Evolutionary conservation across 2,888 invertebrate genomes (phyloP), one percentile per base, ranked within the genome.

Genomic region (Drosophila limbata): DNA sequence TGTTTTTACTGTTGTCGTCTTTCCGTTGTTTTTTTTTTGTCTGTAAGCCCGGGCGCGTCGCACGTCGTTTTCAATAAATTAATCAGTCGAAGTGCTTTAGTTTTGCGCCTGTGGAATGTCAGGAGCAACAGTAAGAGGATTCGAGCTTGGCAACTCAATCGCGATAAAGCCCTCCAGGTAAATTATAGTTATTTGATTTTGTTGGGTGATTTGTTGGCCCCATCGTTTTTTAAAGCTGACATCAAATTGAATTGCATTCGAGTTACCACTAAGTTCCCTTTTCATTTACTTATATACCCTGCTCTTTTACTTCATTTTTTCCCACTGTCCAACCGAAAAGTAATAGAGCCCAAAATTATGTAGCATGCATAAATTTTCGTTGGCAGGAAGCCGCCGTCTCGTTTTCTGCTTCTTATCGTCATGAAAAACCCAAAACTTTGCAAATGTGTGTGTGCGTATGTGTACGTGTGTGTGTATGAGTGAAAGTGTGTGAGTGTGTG

Each of bases 161-260:
- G 84, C 82, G 89, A 84, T 84, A 84, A 84, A 72, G 81, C 84
- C 70, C 72, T 52, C 48, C 76, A 84, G 89, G 85, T 84, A 89
- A 84, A 89, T 89, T 89, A 84, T 84, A 84, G 84, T 84, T 89
- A 89, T 84, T 84, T 84, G 84, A 84, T 84, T 84, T 87, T 84
- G 72, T 86, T 88, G 75, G 84, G 89, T 88, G 83, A 84, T 84
- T 84, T 84, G 83, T 84, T 88, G 80, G 82, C 69, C 50, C 57
- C 63, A 71, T 45, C 69, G 63, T 72, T 77, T 80, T 83, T 85
- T 82, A 85, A 80, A 85, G 86, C 77, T 68, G 82, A 87, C 88
- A 87, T 88, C 88, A 88, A 82, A 82, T 82, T 88, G 88, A 82
- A 82, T 82, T 82, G 82, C 86, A 69, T 68, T 85, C 73, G 64